Conservation (phyloP, 37 sponge, comb jelly and placozoan species). For the Hexactinellida sp. region DNA sequence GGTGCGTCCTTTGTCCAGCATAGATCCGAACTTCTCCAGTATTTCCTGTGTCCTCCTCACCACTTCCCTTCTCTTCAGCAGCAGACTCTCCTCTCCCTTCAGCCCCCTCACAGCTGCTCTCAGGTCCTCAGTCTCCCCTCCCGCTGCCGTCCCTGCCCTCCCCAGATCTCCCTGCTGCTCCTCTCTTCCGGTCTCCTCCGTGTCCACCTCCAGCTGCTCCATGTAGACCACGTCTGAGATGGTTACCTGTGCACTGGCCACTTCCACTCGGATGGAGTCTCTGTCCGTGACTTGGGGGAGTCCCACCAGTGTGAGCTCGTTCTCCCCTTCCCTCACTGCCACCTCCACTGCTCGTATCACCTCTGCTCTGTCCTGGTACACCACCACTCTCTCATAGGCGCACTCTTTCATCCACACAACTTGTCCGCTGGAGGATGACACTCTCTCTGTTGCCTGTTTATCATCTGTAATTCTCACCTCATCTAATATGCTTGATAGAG, state of each 20-base stretch:
- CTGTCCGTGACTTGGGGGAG: neutral
- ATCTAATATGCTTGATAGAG: neutral
- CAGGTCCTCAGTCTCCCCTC: neutral
- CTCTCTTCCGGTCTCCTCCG: neutral
- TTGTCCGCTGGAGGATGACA: neutral
- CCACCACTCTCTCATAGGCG: constrained; percentile 7
- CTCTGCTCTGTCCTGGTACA: constrained; percentile 15
- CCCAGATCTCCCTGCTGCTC: neutral
- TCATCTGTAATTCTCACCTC: neutral
- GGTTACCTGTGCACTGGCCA: neutral
- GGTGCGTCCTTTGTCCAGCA: constrained; percentile 6
- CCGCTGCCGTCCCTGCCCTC: neutral
- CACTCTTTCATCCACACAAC: constrained; percentile 7
- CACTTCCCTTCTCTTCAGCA: neutral
- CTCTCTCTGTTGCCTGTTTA: neutral
- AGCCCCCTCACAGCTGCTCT: neutral
- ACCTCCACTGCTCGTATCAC: neutral
- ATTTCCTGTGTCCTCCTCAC: neutral
- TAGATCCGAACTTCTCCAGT: neutral
- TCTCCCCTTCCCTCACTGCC: constrained; percentile 16
- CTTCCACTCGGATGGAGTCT: constrained; percentile 1
- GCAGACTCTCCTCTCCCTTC: neutral
- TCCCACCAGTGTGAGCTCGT: constrained; percentile 1
- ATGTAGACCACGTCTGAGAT: neutral
- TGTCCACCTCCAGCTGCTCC: neutral